phyloP scores from a whole-genome alignment of 2,797 vertebrate species.

The Hybognathus amarus region DNA sequence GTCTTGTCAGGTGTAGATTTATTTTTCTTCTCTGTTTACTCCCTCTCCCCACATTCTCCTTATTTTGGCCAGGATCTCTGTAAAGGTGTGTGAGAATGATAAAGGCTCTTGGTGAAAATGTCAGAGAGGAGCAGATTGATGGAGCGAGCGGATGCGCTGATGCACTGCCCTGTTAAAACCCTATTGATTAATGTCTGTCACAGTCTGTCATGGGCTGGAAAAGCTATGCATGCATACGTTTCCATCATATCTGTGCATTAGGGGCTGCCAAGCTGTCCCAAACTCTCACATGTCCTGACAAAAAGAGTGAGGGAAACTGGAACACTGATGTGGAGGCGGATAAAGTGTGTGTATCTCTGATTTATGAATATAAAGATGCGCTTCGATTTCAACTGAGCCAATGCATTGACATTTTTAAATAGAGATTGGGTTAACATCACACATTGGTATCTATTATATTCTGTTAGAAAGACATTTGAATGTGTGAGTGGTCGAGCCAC shows the following conservation, averaged over 20 bases:
- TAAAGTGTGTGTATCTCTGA: not conserved
- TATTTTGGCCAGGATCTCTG: slow-evolving; percentile 31
- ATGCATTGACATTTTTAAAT: not conserved
- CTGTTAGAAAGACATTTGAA: not conserved
- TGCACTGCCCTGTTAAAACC: slow-evolving; percentile 43
- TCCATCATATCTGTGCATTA: slow-evolving; percentile 34
- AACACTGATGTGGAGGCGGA: not conserved
- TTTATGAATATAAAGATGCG: slow-evolving; percentile 3
- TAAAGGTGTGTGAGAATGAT: slow-evolving; percentile 40
- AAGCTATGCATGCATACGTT: slow-evolving; percentile 17
- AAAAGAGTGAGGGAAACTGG: not conserved
- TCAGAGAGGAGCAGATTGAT: slow-evolving; percentile 42
- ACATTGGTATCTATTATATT: not conserved
- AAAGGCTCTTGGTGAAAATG: slow-evolving; percentile 23
- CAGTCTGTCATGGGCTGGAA: not conserved
- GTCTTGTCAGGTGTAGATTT: slow-evolving; percentile 47
- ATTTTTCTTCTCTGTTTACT: slow-evolving; percentile 39
- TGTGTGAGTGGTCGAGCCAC: not conserved
- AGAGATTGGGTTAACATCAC: not conserved
- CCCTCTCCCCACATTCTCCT: not conserved
- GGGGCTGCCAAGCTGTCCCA: not conserved
- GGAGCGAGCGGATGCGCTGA: slow-evolving; percentile 23
- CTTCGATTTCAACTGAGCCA: not conserved
- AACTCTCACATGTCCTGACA: not conserved
- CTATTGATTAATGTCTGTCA: slow-evolving; percentile 54